These are phyloP conservation scores for Petromus typicus DNA, from an alignment of 2,113 vertebrate genomes.

Conservation along the genomic window DNA sequence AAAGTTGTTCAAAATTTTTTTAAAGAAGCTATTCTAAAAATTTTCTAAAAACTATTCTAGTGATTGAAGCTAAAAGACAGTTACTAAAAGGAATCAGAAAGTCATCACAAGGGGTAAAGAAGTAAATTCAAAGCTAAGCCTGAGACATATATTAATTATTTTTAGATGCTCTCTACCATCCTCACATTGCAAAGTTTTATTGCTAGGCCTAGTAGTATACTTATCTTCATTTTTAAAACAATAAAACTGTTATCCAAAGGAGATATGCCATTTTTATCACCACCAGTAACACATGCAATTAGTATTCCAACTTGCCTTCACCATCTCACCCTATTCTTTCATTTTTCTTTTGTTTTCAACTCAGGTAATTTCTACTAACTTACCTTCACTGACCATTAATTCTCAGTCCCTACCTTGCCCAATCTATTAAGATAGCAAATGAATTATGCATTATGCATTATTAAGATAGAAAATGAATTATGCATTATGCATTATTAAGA, in stretches of 20 bases:
- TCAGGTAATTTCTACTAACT: neutral
- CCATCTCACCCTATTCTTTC: neutral
- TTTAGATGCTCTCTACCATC: neutral
- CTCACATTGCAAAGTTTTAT: neutral
- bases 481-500: too few relatives aligned
- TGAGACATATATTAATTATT: neutral
- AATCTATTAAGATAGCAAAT: neutral
- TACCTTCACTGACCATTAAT: neutral
- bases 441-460: neutral
- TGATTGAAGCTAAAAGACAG: neutral
- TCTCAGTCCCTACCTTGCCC: neutral
- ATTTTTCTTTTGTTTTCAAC: neutral
- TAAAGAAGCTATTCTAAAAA: too few relatives aligned
- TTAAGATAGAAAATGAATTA: too few relatives aligned
- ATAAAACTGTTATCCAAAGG: neutral
- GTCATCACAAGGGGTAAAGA: neutral
- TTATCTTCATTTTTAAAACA: neutral
- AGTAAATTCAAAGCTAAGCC: neutral
- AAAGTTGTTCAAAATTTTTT: too few relatives aligned
- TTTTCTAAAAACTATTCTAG: neutral
- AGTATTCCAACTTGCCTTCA: neutral
- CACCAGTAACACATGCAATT: neutral
- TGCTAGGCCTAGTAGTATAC: neutral
- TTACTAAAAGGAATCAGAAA: neutral
- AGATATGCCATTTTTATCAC: neutral